A percentile compares a stretch with the other conserved stretches of the same genome.
These are phyloP conservation scores for Lottia gigantea DNA, from an alignment of 2,888 invertebrate genomes.

Conservation along the genomic window DNA sequence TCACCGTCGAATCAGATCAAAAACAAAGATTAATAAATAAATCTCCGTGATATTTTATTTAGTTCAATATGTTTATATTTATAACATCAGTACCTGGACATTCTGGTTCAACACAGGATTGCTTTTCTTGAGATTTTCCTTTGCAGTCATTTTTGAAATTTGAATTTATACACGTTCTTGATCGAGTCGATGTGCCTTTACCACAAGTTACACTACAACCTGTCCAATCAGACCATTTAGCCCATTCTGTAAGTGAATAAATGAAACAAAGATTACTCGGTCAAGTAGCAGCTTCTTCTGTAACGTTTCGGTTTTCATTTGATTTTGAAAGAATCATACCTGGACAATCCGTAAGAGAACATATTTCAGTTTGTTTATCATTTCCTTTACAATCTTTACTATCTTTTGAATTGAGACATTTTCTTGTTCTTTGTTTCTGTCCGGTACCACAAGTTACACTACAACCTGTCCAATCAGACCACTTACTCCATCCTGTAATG, in stretches of 20 bases:
- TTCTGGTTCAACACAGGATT: neutral
- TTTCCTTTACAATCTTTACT: neutral
- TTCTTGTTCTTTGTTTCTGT: conserved; percentile 12
- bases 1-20: too few relatives aligned
- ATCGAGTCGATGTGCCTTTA: conserved; percentile 10
- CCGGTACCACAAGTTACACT: conserved; percentile 16
- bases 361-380: neutral
- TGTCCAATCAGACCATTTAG: conserved; percentile 12
- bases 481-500: neutral
- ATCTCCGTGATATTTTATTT: too few relatives aligned
- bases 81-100: conserved; percentile 6
- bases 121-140: neutral
- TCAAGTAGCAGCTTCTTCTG: too few relatives aligned
- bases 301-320: too few relatives aligned
- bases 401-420: neutral
- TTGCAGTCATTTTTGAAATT: neutral
- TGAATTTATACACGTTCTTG: conserved; percentile 8
- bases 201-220: conserved; percentile 15
- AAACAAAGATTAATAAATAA: too few relatives aligned
- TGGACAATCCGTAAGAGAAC: neutral
- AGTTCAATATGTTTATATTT: too few relatives aligned
- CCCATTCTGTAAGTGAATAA: conserved; percentile 4
- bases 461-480: conserved; percentile 12
- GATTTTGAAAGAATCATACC: neutral
- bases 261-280: too few relatives aligned